phyloP scores from a whole-genome alignment of 2,113 vertebrate species.

The Raphicerus campestris region DNA sequence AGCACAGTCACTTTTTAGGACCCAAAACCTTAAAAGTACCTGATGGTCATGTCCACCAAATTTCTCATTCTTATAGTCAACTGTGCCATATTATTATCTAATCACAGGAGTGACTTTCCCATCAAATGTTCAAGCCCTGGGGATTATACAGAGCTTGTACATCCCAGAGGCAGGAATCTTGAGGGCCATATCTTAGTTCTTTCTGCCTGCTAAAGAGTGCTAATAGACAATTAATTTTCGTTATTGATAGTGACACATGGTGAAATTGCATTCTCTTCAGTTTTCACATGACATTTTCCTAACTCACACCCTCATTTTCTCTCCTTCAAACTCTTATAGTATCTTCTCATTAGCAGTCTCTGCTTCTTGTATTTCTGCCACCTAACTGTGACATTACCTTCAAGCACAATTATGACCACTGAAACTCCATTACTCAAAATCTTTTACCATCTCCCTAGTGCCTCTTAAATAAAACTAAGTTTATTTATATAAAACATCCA shows the following conservation, averaged over 20 bases:
- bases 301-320: neutral
- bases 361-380: neutral
- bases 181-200: neutral
- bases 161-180: neutral
- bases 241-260: neutral
- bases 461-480: neutral
- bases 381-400: neutral
- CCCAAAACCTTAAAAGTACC: neutral
- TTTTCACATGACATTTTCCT: neutral
- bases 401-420: neutral
- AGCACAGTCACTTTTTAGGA: neutral
- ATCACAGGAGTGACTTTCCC: neutral
- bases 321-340: neutral
- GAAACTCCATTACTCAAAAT: neutral
- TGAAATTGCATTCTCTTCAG: neutral
- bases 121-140: neutral
- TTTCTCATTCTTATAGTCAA: neutral
- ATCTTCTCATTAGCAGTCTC: neutral
- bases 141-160: neutral
- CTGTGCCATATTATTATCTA: neutral
- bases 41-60: neutral
- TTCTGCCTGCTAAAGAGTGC: neutral
- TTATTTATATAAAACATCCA: neutral
- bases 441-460: neutral
- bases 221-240: neutral